Base-by-base conservation (phyloP, 2,113 vertebrate species). In the Calcarius ornatus region DNA sequence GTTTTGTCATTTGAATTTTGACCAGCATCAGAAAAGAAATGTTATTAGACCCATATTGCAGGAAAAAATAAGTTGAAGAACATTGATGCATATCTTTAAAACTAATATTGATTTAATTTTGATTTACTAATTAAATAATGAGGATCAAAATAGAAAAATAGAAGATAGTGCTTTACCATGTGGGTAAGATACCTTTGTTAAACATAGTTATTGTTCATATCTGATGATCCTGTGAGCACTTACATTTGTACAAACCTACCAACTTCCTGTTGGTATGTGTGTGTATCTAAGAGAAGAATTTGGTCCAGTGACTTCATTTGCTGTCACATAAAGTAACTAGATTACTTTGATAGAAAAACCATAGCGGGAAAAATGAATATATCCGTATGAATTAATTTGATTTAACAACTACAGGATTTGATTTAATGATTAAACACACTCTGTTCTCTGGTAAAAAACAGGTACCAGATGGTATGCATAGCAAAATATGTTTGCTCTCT, bases 301-400 rank as follows among this genome's bases (percentile, higher is more conserved):
- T 90, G 31, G 54, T 93, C 43, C 45, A 66, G 12, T 83, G 47
- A 65, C n/a, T 88, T 95, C 23, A 65, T 76, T 40, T 90, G n/a
- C 82, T 90, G n/a, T 83, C 68, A 84, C 35, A 75, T 71, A 60
- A 68, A 78, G 60, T 81, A 88, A 63, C 27, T 25, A 92, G 28
- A 75, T 68, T 70, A 56, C 64, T 95, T 81, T 86, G 92, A 94
- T 1, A 71, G n/a, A 51, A 95, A 94, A 81, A 77, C 51, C 65
- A 93, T 40, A 50, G 51, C 64, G 56, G 63, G 13, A 35, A 69
- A 83, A 78, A 86, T n/a, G 33, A 28, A 60, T 65, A 71, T 90
- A 90, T 92, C 76, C 53, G 16, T 95, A 73, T 78, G 53, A 92
- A 92, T 96, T 92, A 93, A 90, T 92, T 75, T 90, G 38, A 79